Base-by-base conservation (phyloP, 2,888 invertebrate genomes). In the Rhagium mordax region DNA sequence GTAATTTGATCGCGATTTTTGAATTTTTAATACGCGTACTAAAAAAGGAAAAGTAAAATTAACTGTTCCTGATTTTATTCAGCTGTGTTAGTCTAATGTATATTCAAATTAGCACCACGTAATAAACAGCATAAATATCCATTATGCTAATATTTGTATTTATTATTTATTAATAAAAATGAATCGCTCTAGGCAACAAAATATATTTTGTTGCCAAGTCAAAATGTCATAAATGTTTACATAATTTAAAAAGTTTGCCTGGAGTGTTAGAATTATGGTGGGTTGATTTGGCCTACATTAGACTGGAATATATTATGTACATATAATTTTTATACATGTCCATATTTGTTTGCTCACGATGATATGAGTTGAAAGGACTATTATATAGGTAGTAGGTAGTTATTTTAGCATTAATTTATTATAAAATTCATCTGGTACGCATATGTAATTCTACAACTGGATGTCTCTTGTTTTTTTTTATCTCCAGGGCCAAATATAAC, bases 241-340 rank as follows among this genome's bases (percentile, higher is more conserved):
- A 47, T 20, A 51, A 20, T 20, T 41, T 41, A 41, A 41, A 20
- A 20, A 20, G 16, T 51, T 24, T 47, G 41, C 61, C 61, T 61
- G 8, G 10, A 24, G 47, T 47, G 8, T 16, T n/a, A 20, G 18
- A 41, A 61, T 7, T 13, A 21, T 20, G 7, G 61, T 61, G 61
- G 61, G 61, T 61, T 61, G 61, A 61, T 47, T 61, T 61, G 61
- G 41, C 61, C 61, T 47, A 61, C 61, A 61, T 61, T 61, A 21
- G 48, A 21, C 47, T n/a, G n/a, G 41, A 33, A 47, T 47, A 47
- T 13, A 47, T 60, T 29, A 29, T 48, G 21, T 61, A 41, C 5
- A n/a, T n/a, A 41, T n/a, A 41, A 15, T 29, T 57, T 57, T 24
- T 29, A 29, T 57, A 7, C 61, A 61, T 48, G 33, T 48, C 47